A percentile compares a stretch with the other conserved stretches of the same genome.
Evolutionary conservation across 1,140 invertebrate species (phyloP).

Genomic region (Scaptomyza montana): DNA sequence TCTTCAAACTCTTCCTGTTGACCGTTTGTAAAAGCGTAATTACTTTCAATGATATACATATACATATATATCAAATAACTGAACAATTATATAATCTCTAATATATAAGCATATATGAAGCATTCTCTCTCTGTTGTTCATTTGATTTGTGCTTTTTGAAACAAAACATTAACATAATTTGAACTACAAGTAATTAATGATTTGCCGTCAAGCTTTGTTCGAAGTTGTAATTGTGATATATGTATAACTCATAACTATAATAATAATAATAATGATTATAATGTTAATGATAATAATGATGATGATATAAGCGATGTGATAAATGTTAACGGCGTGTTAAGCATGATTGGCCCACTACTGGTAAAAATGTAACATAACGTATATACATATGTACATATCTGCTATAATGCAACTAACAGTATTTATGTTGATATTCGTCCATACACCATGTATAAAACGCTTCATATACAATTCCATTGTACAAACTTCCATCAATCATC

Average conservation of each 20-base stretch:
- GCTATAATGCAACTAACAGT: slow-evolving; percentile 40
- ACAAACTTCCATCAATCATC: slow-evolving; percentile 67
- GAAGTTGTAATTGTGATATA: slow-evolving; percentile 71
- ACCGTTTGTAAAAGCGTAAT: slow-evolving; percentile 73
- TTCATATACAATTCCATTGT: slow-evolving; percentile 63
- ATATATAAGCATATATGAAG: slow-evolving; percentile 45
- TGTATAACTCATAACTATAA: slow-evolving; percentile 30
- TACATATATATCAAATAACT: slow-evolving; percentile 12
- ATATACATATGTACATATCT: slow-evolving; percentile 22
- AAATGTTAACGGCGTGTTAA: slow-evolving; percentile 76
- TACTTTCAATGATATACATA: slow-evolving; percentile 33
- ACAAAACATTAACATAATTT: slow-evolving; percentile 13
- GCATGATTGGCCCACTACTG: slow-evolving; percentile 84
- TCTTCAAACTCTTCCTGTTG: slow-evolving; percentile 79
- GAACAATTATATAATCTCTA: slow-evolving; percentile 24
- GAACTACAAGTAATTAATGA: slow-evolving; percentile 52
- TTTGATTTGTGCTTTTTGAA: slow-evolving; percentile 73
- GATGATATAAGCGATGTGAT: slow-evolving; percentile 76
- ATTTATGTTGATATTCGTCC: slow-evolving; percentile 54
- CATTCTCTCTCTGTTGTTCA: slow-evolving; percentile 62
- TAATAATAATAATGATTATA: slow-evolving; percentile 30
- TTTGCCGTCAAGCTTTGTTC: slow-evolving; percentile 61
- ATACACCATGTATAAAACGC: slow-evolving; percentile 48
- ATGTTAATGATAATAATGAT: slow-evolving; percentile 44
- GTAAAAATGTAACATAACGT: slow-evolving; percentile 75